Base-by-base conservation (phyloP, 2,888 invertebrate species). In the Lobophora halterata region DNA sequence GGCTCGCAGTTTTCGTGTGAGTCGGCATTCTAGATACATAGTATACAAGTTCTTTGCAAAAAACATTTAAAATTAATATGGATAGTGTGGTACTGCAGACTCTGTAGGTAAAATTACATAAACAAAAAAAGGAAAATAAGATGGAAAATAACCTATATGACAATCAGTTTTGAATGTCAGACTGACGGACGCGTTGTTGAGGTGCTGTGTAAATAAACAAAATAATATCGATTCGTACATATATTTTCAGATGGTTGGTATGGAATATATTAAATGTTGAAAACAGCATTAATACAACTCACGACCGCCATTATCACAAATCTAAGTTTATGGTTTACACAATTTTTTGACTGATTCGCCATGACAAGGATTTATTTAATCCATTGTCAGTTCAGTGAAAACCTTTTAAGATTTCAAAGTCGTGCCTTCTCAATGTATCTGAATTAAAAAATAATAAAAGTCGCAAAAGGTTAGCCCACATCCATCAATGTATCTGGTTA, bases 401-500 rank as follows among this genome's bases (percentile, higher is more conserved):
- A 25, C 34, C 39, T 42, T n/a, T 24, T 31, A 46, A 39, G 27
- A 43, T 48, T 38, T 35, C 39, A 49, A 49, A 40, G 46, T 46
- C 42, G 18, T 24, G 8, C 35, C 7, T 21, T 28, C 48, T 29
- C 31, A 43, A 35, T 17, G 35, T 30, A 41, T 29, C 39, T 38
- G 38, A 41, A 44, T 46, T 25, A 45, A 47, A 44, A 47, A 41
- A 45, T 31, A 43, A 35, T 35, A 42, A 35, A 45, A 26, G 33
- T 37, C 38, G 41, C 37, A 39, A 54, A 52, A 52, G 46, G 44
- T 56, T 60, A 41, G 46, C 32, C 47, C 44, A 50, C 47, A 54
- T 52, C 49, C 55, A 54, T 55, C 52, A 52, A 47, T 49, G 52
- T 55, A 45, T 47, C 47, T 49, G 48, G 49, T 43, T 55, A 52